These are phyloP conservation scores for Diabrotica undecimpunctata DNA, from an alignment of 1,140 invertebrate genomes.

Conservation along the genomic window DNA sequence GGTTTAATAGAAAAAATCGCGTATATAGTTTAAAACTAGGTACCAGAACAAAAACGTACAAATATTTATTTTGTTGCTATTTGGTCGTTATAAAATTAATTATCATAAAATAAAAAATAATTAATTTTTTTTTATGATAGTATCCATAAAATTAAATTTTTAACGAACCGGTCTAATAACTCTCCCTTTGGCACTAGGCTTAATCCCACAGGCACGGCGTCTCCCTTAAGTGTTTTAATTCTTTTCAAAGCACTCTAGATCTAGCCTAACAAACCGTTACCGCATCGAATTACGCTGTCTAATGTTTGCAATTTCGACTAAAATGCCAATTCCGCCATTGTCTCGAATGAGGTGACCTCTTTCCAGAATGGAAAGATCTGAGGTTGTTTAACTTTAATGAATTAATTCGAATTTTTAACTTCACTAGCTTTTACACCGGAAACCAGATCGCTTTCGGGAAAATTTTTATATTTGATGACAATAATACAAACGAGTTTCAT, in stretches of 20 bases:
- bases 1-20: no score
- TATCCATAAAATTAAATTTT: background rate
- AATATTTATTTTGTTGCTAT: no score
- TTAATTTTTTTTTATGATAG: no score
- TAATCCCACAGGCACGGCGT: conserved; percentile 23
- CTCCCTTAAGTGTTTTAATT: conserved; percentile 32
- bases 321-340: conserved; percentile 16
- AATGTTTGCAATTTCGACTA: conserved; percentile 19
- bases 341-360: conserved; percentile 7
- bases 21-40: no score
- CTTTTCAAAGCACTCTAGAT: conserved; percentile 22
- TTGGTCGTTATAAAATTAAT: no score
- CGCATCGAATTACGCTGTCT: conserved; percentile 25
- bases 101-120: no score
- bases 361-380: conserved; percentile 1
- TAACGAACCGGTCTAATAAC: background rate
- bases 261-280: conserved; percentile 28
- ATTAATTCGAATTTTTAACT: background rate
- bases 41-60: no score
- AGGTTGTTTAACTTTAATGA: background rate
- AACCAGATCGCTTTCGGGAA: no score
- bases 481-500: no score
- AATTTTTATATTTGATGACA: no score
- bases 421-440: background rate
- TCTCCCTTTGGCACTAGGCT: conserved; percentile 12